phyloP scores from a whole-genome alignment of 2,113 vertebrate genomes.

The Corvus moneduloides region DNA sequence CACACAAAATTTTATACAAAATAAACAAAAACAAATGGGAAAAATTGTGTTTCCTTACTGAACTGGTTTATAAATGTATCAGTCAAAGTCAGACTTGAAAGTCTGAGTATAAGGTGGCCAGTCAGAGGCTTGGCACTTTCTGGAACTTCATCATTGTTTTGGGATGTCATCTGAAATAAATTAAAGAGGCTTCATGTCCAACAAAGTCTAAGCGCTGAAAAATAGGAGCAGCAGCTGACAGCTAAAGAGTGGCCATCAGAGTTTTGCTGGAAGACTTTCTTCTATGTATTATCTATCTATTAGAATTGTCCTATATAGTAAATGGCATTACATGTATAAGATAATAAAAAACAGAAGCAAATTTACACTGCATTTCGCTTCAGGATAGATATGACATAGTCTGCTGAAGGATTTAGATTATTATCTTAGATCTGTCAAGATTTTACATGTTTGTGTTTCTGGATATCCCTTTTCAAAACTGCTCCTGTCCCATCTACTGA shows the following conservation, averaged over 20 bases:
- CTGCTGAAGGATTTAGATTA: not conserved
- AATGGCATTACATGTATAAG: not conserved
- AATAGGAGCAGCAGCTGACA: not conserved
- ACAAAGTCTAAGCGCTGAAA: not conserved
- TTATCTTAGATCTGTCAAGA: not conserved
- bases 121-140: not conserved
- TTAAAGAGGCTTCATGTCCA: not conserved
- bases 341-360: not conserved
- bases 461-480: not conserved
- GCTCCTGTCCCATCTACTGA: not conserved
- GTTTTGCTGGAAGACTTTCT: not conserved
- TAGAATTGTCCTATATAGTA: not conserved
- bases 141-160: not conserved
- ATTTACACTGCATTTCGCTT: not conserved
- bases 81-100: not conserved
- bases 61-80: not conserved
- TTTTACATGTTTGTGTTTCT: not conserved
- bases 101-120: not conserved
- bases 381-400: not conserved
- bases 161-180: not conserved
- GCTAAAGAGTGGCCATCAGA: not conserved
- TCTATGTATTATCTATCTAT: not conserved
- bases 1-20: not conserved
- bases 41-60: not conserved
- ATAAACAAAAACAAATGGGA: not conserved